phyloP scores from a whole-genome alignment of 2,113 vertebrate species.

The Oophaga pumilio region DNA sequence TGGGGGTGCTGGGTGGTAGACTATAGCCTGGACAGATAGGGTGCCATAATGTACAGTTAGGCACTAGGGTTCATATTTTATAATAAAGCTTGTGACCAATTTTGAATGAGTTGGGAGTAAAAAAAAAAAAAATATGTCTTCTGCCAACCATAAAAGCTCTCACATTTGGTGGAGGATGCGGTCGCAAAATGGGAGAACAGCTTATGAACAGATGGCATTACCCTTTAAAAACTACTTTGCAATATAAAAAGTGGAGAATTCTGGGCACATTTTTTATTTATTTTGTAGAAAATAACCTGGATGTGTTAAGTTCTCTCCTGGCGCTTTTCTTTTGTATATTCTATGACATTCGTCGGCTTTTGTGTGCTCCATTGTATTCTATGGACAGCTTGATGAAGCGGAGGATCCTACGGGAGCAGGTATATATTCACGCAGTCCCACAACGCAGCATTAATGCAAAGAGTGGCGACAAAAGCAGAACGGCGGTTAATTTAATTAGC shows the following conservation, averaged over 20 bases:
- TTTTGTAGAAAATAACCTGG: background rate
- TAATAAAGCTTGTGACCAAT: too few relatives aligned
- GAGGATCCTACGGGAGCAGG: background rate
- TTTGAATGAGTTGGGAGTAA: too few relatives aligned
- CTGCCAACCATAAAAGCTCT: too few relatives aligned
- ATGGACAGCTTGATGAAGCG: background rate
- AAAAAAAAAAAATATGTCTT: too few relatives aligned
- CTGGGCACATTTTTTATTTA: background rate
- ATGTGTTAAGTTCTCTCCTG: background rate
- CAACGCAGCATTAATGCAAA: background rate
- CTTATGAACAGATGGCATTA: background rate
- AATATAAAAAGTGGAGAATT: background rate
- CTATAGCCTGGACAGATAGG: too few relatives aligned
- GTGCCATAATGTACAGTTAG: too few relatives aligned
- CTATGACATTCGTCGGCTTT: background rate
- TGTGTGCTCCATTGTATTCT: slow-evolving; percentile 2
- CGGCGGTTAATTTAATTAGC: slow-evolving; percentile 43
- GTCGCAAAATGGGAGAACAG: too few relatives aligned
- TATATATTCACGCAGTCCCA: background rate
- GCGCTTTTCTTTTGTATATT: background rate
- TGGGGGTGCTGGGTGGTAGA: too few relatives aligned
- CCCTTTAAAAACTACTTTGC: background rate
- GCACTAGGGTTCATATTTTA: too few relatives aligned
- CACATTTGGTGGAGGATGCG: too few relatives aligned
- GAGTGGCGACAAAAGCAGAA: background rate